Conservation (phyloP, 2,113 vertebrate genomes). For the Seriola rivoliana region DNA sequence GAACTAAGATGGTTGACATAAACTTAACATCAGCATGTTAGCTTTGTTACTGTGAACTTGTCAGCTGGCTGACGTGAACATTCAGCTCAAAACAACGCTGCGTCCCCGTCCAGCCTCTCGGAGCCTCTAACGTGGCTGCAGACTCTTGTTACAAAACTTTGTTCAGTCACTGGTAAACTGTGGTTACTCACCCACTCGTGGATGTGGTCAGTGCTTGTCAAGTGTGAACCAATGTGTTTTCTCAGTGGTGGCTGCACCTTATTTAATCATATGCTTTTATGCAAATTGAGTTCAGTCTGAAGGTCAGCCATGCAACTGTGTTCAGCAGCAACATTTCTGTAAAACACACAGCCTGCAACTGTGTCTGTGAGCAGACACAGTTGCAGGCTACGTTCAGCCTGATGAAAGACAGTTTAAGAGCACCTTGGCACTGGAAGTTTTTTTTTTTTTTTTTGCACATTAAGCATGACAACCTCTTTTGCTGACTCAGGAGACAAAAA, state of each 20-base stretch:
- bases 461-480: not conserved
- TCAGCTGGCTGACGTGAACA: not conserved
- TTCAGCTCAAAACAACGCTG: not conserved
- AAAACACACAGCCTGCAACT: conserved; percentile 25
- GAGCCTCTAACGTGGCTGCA: not conserved
- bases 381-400: conserved; percentile 23
- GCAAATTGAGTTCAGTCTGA: conserved; percentile 58
- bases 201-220: conserved; percentile 37
- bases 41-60: not conserved
- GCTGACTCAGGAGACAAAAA: not conserved
- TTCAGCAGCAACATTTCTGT: conserved; percentile 41
- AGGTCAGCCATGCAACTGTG: conserved; percentile 58
- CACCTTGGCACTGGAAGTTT: not conserved
- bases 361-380: conserved; percentile 42
- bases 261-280: conserved; percentile 68
- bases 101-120: not conserved
- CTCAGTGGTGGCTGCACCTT: conserved; percentile 26
- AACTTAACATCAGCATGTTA: not conserved
- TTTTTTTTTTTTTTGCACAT: conserved; percentile 29
- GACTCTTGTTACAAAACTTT: not conserved
- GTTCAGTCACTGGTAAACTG: not conserved
- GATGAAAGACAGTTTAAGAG: conserved; percentile 28
- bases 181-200: conserved; percentile 38
- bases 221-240: conserved; percentile 55
- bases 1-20: not conserved